Conservation (phyloP, 2,888 invertebrate genomes). For the Monochamus alternatus region DNA sequence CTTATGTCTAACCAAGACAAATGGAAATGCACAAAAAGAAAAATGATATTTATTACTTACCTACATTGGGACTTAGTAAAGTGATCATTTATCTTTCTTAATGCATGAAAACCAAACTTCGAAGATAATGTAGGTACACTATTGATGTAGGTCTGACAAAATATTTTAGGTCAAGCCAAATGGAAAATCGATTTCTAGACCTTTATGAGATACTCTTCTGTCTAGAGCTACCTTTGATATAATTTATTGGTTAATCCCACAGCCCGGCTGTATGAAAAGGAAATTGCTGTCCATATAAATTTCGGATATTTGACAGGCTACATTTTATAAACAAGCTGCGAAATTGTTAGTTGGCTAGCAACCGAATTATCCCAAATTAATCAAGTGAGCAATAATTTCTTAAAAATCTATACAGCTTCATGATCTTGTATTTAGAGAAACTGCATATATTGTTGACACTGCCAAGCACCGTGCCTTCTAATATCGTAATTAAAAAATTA, state of each 20-base stretch:
- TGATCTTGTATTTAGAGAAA: too few species aligned
- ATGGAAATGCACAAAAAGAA: too few species aligned
- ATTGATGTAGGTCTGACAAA: constrained; percentile 58
- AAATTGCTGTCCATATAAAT: constrained; percentile 7
- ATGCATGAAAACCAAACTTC: neutral
- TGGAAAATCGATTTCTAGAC: constrained; percentile 60
- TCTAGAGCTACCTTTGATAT: constrained; percentile 42
- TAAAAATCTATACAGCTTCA: too few species aligned
- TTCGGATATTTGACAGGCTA: constrained; percentile 9
- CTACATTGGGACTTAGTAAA: neutral
- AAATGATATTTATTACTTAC: neutral
- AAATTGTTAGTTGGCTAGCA: too few species aligned
- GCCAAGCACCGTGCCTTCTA: too few species aligned
- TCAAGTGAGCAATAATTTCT: too few species aligned
- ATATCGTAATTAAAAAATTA: too few species aligned
- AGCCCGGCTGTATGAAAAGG: neutral
- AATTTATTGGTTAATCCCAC: constrained; percentile 26
- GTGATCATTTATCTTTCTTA: neutral
- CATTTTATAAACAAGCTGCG: neutral
- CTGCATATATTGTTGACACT: too few species aligned
- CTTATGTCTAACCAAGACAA: too few species aligned
- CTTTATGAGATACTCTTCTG: constrained; percentile 38
- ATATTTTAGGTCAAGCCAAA: constrained; percentile 61
- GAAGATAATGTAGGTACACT: constrained; percentile 7
- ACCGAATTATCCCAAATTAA: too few species aligned